A percentile compares a stretch with the other conserved stretches of the same genome.
Conservation (phyloP, 1,140 invertebrate species). For the Drosophila ironensis region DNA sequence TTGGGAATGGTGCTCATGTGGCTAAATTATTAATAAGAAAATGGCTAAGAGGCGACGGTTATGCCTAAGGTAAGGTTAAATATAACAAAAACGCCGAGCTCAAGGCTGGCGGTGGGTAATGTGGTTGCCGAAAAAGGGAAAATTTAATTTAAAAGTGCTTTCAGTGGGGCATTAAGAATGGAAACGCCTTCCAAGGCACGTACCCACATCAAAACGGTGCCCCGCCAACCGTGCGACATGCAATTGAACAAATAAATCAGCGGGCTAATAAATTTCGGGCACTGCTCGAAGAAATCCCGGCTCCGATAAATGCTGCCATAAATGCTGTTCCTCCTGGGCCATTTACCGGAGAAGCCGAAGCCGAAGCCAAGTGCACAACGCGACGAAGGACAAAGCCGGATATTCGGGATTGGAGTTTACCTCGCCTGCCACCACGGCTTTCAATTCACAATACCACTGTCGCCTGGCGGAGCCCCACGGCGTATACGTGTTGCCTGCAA, state of each 20-base stretch:
- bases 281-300: slow-evolving; percentile 4
- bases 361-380: slow-evolving; percentile 37
- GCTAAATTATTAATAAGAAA: slow-evolving; percentile 16
- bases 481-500: slow-evolving; percentile 61
- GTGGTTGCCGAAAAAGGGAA: not conserved
- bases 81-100: too few relatives aligned
- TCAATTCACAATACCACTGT: slow-evolving; percentile 22
- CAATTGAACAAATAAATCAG: slow-evolving; percentile 73
- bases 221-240: slow-evolving; percentile 25
- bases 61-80: not conserved
- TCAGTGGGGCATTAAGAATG: slow-evolving; percentile 17
- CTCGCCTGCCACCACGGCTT: slow-evolving; percentile 22
- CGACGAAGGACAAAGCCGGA: slow-evolving; percentile 14
- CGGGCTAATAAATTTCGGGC: slow-evolving; percentile 65
- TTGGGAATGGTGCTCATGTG: not conserved
- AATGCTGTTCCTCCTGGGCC: slow-evolving; percentile 60
- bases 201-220: slow-evolving; percentile 17
- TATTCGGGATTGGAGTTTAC: slow-evolving; percentile 12
- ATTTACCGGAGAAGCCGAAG: too few relatives aligned
- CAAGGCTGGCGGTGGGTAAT: not conserved
- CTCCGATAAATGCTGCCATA: slow-evolving; percentile 38
- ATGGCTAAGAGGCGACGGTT: not conserved
- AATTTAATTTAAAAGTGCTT: not conserved
- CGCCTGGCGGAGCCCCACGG: slow-evolving; percentile 6
- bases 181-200: slow-evolving; percentile 24